These are phyloP conservation scores for Merluccius polli DNA, from an alignment of 2,797 vertebrate species.

Conservation along the genomic window DNA sequence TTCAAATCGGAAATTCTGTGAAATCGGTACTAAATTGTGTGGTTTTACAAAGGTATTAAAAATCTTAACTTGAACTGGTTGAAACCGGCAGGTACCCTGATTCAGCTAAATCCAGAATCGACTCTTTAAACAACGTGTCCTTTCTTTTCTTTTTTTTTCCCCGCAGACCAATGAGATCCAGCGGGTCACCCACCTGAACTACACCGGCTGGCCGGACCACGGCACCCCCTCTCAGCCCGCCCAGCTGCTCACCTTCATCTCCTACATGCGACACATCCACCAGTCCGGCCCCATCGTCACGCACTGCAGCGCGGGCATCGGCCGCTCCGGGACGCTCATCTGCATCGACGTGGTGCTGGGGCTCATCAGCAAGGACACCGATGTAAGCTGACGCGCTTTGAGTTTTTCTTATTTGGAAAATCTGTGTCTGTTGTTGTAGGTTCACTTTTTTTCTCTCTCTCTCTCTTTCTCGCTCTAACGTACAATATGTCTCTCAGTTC, in stretches of 20 bases:
- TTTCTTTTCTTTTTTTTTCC: not conserved
- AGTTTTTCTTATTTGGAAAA: no score
- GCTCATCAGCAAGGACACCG: constrained; percentile 90
- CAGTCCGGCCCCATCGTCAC: constrained; percentile 85
- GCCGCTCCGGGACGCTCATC: constrained; percentile 94
- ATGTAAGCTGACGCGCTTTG: no score
- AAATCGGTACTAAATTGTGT: no score
- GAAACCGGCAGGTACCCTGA: no score
- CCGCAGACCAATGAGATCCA: constrained; percentile 87
- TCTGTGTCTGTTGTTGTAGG: no score
- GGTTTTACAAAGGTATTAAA: no score
- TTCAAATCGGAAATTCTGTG: no score
- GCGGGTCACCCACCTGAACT: constrained; percentile 89
- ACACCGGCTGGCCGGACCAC: constrained; percentile 96
- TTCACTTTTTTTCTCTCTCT: no score
- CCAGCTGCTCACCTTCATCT: constrained; percentile 92
- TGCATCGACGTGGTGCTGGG: constrained; percentile 92
- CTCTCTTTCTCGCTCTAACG: no score
- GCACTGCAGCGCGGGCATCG: constrained; percentile 97
- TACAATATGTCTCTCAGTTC: constrained; percentile 71
- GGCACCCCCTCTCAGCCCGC: constrained; percentile 91
- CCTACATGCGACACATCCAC: constrained; percentile 89
- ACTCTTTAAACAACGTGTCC: no score
- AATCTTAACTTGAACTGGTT: no score
- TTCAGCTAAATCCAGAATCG: no score